A percentile compares a stretch with the other conserved stretches of the same genome.
These are phyloP conservation scores for Dione vanillae DNA, from an alignment of 2,888 invertebrate genomes.

Conservation along the genomic window DNA sequence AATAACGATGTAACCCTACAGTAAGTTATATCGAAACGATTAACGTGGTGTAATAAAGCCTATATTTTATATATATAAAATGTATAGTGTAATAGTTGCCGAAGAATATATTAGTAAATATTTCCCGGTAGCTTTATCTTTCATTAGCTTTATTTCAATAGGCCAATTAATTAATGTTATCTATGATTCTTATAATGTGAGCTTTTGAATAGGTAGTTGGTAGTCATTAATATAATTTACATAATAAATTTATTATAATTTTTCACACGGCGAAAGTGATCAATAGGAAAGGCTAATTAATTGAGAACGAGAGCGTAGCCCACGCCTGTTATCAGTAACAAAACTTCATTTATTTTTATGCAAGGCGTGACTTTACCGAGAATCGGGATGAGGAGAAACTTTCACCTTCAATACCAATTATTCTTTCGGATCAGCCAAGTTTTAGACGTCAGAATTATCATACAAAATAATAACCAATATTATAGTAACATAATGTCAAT, in stretches of 20 bases:
- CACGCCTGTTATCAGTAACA: conserved; percentile 42
- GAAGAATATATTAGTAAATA: too few relatives aligned
- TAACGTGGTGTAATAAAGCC: too few relatives aligned
- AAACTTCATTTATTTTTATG: conserved; percentile 45
- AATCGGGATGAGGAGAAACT: conserved; percentile 54
- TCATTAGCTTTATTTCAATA: background rate
- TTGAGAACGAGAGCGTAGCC: conserved; percentile 26
- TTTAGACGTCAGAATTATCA: conserved; percentile 42
- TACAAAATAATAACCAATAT: conserved; percentile 16
- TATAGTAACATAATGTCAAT: too few relatives aligned
- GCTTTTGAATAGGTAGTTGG: conserved; percentile 2
- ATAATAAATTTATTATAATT: conserved; percentile 2
- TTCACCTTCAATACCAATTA: conserved; percentile 73
- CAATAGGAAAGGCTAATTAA: conserved; percentile 24
- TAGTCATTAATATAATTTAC: conserved; percentile 11
- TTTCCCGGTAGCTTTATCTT: background rate
- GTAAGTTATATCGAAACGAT: too few relatives aligned
- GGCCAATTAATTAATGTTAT: conserved; percentile 4
- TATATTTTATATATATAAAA: too few relatives aligned
- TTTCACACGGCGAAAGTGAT: conserved; percentile 29
- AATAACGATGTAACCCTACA: too few relatives aligned
- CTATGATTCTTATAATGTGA: conserved; percentile 7
- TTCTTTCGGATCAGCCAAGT: conserved; percentile 55
- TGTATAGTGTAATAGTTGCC: too few relatives aligned
- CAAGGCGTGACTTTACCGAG: conserved; percentile 45